Conservation (phyloP, 2,888 invertebrate genomes). For the Oegoconia quadripuncta region DNA sequence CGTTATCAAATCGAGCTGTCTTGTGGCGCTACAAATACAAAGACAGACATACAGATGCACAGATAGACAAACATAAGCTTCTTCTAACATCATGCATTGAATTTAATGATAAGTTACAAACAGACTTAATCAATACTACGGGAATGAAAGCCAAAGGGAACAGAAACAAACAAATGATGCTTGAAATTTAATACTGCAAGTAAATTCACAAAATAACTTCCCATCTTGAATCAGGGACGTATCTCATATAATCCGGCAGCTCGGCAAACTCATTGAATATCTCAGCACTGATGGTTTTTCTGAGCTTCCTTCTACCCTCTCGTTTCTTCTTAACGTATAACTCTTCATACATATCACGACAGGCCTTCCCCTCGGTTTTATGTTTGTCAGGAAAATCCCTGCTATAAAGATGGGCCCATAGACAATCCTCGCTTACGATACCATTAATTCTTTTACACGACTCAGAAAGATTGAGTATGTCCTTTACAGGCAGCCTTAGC, state of each 20-base stretch:
- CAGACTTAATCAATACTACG: too few relatives aligned
- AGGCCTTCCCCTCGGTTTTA: conserved; percentile 22
- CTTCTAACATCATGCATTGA: too few relatives aligned
- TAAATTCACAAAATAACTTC: conserved; percentile 32
- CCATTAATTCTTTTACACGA: conserved; percentile 34
- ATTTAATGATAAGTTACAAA: too few relatives aligned
- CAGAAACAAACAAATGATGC: not conserved
- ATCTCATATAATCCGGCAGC: conserved; percentile 23
- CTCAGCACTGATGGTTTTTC: conserved; percentile 11
- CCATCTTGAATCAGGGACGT: conserved; percentile 27
- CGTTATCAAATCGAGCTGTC: too few relatives aligned
- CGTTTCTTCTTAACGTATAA: conserved; percentile 23
- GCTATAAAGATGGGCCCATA: conserved; percentile 36
- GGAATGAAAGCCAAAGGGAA: not conserved
- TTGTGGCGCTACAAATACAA: too few relatives aligned
- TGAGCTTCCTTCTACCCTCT: conserved; percentile 10
- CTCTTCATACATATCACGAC: conserved; percentile 31
- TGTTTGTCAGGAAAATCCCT: conserved; percentile 35
- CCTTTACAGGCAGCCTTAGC: conserved; percentile 28
- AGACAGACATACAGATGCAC: too few relatives aligned
- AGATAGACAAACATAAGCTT: too few relatives aligned
- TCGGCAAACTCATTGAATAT: conserved; percentile 21
- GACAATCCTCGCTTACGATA: conserved; percentile 30
- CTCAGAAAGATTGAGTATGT: conserved; percentile 33
- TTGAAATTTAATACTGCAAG: not conserved